Percentiles rank a stretch among this genome's conserved stretches.
phyloP scores from a whole-genome alignment of 2,888 invertebrate genomes.

The Melanargia galathea region DNA sequence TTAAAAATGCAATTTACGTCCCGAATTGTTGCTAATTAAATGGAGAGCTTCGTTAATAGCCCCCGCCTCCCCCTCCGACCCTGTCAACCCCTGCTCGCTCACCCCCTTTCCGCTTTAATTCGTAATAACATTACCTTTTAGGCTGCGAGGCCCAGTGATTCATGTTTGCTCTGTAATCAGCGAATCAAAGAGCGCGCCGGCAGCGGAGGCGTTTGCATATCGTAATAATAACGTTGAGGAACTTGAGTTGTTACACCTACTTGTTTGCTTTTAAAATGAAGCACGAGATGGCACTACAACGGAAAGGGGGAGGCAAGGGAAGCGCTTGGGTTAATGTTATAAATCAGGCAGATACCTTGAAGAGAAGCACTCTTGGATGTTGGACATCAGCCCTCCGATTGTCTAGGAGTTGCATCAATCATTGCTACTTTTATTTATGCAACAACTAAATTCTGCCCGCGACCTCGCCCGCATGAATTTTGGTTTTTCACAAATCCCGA shows the following conservation, averaged over 20 bases:
- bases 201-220: conserved; percentile 22
- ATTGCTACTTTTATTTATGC: no score
- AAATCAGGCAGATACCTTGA: no score
- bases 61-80: conserved; percentile 29
- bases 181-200: conserved; percentile 42
- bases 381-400: no score
- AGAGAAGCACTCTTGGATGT: no score
- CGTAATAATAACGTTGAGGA: conserved; percentile 12
- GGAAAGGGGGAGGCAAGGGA: no score
- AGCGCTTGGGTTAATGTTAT: no score
- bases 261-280: not conserved
- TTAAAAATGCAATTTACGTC: conserved; percentile 68
- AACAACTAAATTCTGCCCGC: no score
- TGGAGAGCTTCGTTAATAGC: conserved; percentile 60
- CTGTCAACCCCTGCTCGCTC: conserved; percentile 23
- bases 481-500: no score
- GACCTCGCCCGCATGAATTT: no score
- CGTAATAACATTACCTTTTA: conserved; percentile 41
- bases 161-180: conserved; percentile 43
- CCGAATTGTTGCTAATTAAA: conserved; percentile 65
- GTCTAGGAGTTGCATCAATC: no score
- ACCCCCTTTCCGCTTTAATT: conserved; percentile 30
- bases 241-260: not conserved
- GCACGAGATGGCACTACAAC: no score
- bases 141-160: conserved; percentile 32